A percentile compares a stretch with the other conserved stretches of the same genome.
Conservation (phyloP, 1,140 invertebrate genomes). For the Globodera ellingtonae region DNA sequence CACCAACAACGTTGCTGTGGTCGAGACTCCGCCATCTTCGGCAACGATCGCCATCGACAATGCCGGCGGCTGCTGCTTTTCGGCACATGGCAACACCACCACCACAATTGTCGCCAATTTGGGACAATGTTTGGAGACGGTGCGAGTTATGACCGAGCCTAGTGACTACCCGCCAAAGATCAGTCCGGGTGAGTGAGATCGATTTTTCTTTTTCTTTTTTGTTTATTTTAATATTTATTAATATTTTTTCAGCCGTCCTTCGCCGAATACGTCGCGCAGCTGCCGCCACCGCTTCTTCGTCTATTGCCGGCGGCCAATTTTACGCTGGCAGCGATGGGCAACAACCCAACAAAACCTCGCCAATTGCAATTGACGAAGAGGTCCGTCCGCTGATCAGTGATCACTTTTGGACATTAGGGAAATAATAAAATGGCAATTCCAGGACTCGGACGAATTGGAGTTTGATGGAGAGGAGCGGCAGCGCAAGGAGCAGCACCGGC, state of each 20-base stretch:
- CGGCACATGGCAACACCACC: background rate
- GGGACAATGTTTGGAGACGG: conserved; percentile 80
- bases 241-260: conserved; percentile 12
- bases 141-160: conserved; percentile 83
- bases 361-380: conserved; percentile 19
- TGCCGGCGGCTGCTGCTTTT: background rate
- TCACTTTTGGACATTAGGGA: too few relatives aligned
- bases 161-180: conserved; percentile 82
- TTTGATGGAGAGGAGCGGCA: conserved; percentile 66
- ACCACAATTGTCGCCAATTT: background rate
- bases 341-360: background rate
- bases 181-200: conserved; percentile 66
- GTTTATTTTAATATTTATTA: background rate
- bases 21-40: background rate
- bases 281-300: conserved; percentile 41
- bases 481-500: conserved; percentile 56
- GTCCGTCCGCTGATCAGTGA: background rate
- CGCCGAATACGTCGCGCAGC: conserved; percentile 28
- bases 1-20: background rate
- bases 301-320: conserved; percentile 1
- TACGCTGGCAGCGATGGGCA: background rate
- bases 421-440: background rate
- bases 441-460: conserved; percentile 66
- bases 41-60: background rate
- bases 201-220: background rate